Conservation (phyloP, 2,888 invertebrate genomes). For the Scrobipalpa atriplicella region DNA sequence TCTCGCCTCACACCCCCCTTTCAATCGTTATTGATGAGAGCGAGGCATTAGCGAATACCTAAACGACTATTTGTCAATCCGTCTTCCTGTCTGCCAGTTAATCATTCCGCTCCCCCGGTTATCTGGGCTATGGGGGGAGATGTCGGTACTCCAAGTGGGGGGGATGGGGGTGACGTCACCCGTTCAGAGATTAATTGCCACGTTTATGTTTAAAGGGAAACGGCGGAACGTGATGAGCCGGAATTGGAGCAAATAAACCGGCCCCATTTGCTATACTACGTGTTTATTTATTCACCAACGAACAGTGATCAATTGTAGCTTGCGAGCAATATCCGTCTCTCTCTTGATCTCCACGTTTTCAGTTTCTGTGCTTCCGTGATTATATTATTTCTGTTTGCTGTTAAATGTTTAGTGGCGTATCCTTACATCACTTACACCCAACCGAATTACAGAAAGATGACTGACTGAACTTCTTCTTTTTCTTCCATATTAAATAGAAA, state of each 20-base stretch:
- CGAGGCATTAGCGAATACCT: conserved; percentile 78
- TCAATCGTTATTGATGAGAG: conserved; percentile 76
- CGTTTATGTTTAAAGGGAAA: conserved; percentile 65
- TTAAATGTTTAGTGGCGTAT: conserved; percentile 5
- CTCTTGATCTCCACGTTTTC: conserved; percentile 8
- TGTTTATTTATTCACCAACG: conserved; percentile 26
- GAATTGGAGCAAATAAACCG: conserved; percentile 58
- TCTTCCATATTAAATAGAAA: too few relatives aligned
- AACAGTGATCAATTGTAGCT: conserved; percentile 3
- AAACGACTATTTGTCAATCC: conserved; percentile 82
- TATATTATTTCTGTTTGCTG: neutral
- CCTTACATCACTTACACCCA: too few relatives aligned
- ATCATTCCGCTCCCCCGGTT: conserved; percentile 75
- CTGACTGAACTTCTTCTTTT: too few relatives aligned
- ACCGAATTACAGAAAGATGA: too few relatives aligned
- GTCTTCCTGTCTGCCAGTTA: conserved; percentile 79
- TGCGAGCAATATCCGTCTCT: conserved; percentile 8
- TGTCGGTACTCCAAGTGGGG: conserved; percentile 24
- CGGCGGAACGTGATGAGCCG: conserved; percentile 56
- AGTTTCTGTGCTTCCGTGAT: neutral
- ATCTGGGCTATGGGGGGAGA: conserved; percentile 53
- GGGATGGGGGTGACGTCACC: conserved; percentile 65
- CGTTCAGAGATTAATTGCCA: conserved; percentile 77
- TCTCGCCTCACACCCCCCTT: conserved; percentile 30
- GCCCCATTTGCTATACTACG: conserved; percentile 24